Base-by-base conservation (phyloP, 1,140 invertebrate species). In the Meloidogyne floridensis region DNA sequence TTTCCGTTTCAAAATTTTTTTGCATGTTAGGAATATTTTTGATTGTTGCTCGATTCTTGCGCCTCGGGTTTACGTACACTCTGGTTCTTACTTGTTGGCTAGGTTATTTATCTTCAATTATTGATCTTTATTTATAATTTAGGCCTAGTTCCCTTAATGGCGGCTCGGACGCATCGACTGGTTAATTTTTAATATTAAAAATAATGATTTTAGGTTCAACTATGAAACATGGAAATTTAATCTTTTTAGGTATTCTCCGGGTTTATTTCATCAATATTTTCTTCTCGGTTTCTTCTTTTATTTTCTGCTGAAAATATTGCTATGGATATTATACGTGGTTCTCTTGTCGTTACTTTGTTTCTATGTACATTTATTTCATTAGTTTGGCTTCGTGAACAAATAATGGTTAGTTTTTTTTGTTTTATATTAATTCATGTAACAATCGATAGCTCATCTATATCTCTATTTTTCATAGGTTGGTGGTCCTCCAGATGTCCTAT, bases 301-400 rank as follows among this genome's bases (percentile, higher is more conserved):
- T 86, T 89, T 51, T 83, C 84, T 18, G 72, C 83, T 18, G 87
- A 89, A 15, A 82, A 90, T 75, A 74, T 89, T n/a, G 47, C 84
- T 10, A 56, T 75, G 11, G 88, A 89, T 75, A 84, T 86, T 53
- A 32, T 80, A 6, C 85, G 84, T 71, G 97, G 97, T 4, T 96
- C 95, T 90, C 95, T 98, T 91, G 96, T 99, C 53, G 96, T 98
- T 9, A 95, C 94, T 1, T 97, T 97, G 90, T 98, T 97, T 3
- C 91, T 99, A 51, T 95, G 97, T 90, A 95, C 95, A 3, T 99
- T 99, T 88, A 97, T 98, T 86, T 83, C 97, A 97, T 76, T 98
- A 3, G 95, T 99, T 0, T 99, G 97, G 97, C 91, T 99, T 15
- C 91, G 97, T 82, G 97, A 99, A 91, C 97, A 99, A 91, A 98